phyloP scores from a whole-genome alignment of 1,140 invertebrate species.

The Akabosia matsudoensis region DNA sequence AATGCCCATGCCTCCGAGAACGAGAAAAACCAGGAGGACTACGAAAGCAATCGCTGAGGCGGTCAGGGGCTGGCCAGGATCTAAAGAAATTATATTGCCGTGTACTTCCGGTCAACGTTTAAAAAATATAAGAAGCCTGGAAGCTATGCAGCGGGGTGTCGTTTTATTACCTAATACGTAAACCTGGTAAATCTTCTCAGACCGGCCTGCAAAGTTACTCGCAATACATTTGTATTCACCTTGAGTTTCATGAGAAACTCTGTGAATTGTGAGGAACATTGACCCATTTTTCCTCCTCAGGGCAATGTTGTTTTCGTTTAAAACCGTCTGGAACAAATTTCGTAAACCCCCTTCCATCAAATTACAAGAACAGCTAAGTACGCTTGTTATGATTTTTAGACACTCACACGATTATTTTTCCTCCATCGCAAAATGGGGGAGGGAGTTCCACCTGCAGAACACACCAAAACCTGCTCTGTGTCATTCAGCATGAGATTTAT shows the following conservation, averaged over 20 bases:
- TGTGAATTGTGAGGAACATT: constrained; percentile 30
- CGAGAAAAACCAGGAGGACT: constrained; percentile 4
- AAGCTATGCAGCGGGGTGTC: background rate
- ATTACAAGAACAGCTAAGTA: background rate
- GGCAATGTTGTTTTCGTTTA: constrained; percentile 31
- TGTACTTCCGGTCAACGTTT: too few relatives aligned
- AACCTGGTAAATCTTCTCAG: constrained; percentile 28
- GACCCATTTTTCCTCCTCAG: constrained; percentile 29
- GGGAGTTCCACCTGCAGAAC: constrained; percentile 16
- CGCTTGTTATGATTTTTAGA: background rate
- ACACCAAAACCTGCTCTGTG: constrained; percentile 28
- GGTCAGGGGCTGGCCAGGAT: constrained; percentile 14
- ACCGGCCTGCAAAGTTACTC: constrained; percentile 4
- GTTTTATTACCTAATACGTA: constrained; percentile 26
- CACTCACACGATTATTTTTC: constrained; percentile 34
- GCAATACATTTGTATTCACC: constrained; percentile 39
- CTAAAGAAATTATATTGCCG: constrained; percentile 6
- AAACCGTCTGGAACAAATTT: constrained; percentile 29
- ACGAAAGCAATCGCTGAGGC: constrained; percentile 18
- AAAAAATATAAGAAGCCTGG: background rate
- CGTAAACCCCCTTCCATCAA: background rate
- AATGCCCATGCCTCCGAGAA: constrained; percentile 10
- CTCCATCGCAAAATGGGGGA: constrained; percentile 29
- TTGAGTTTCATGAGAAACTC: constrained; percentile 32
- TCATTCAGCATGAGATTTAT: constrained; percentile 31